Evolutionary conservation across 2,113 vertebrate genomes (phyloP).

Genomic region (Amphiprion percula): DNA sequence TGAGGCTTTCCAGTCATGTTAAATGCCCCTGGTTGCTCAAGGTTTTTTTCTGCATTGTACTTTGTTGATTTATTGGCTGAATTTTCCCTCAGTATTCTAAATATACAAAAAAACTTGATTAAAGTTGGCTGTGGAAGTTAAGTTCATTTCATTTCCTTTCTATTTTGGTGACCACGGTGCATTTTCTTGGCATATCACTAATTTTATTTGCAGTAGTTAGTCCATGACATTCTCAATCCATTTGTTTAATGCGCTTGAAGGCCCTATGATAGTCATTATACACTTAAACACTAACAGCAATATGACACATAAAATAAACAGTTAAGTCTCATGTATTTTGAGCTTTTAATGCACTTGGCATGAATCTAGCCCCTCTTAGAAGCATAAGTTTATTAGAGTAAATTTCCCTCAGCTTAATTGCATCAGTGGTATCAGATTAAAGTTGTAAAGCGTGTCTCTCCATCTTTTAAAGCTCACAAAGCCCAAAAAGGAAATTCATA

Average conservation of each 20-base stretch:
- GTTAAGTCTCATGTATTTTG: background rate
- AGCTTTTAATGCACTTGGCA: background rate
- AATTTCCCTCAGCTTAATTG: background rate
- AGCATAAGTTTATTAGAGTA: background rate
- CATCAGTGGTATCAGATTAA: too few relatives aligned
- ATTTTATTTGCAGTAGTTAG: background rate
- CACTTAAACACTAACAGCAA: background rate
- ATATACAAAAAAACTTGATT: background rate
- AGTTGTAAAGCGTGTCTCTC: too few relatives aligned
- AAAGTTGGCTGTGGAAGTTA: background rate
- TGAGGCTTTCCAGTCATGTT: background rate
- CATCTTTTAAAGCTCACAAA: too few relatives aligned
- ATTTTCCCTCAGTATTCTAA: background rate
- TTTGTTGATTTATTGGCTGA: background rate
- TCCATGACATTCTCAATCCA: background rate
- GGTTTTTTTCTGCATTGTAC: fast-evolving
- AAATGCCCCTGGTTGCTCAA: background rate
- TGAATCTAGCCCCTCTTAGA: background rate
- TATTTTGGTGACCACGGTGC: background rate
- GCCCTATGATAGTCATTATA: background rate
- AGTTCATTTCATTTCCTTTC: background rate
- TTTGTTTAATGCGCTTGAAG: background rate
- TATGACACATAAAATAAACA: background rate
- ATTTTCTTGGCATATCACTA: background rate
- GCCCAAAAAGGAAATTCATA: too few relatives aligned